Base-by-base conservation (phyloP, 1,140 invertebrate genomes). In the Mylabris phalerata region DNA sequence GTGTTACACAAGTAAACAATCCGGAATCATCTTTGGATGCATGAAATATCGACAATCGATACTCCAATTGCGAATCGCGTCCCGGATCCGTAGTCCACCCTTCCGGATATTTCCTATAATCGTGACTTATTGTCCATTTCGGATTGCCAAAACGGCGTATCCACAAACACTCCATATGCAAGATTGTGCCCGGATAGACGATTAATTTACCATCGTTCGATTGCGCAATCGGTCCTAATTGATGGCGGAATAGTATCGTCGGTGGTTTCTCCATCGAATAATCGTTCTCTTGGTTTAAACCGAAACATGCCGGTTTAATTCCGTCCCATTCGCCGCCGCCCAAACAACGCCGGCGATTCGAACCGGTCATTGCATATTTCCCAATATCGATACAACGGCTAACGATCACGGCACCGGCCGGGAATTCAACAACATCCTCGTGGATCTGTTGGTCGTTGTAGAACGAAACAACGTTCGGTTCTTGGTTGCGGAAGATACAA, bases 111-210 rank as follows among this genome's bases (percentile, higher is more conserved):
- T 86, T 88, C 48, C 67, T 82, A 64, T 79, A 82, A 59, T 80
- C 76, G 65, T 88, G 86, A 47, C 82, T 87, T 56, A 88, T 82
- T 61, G 84, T 86, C 90, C 90, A 92, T 70, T 88, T 88, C 0
- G 90, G 90, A 63, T 86, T 86, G 0, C 89, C 90, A 64, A 90
- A 90, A 51, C 88, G 79, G 55, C 89, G 77, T 71, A 90, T 88
- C 87, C 89, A 93, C 3, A 92, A 74, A 65, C 90, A 93, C 71
- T 92, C 90, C 84, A 93, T 88, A 68, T 92, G 88, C 24, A 93
- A 73, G 4, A 88, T 87, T 0, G 89, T 89, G 1, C 89, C 89
- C 1, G 90, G 90, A 73, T 90, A 92, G 0, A 93, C 87, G 42
- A 93, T 83, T 11, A 93, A 74, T 57, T 88, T 87, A 2, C 90